A percentile compares a stretch with the other conserved stretches of the same genome.
Conservation (phyloP, 2,888 invertebrate genomes). For the Amiota minor region DNA sequence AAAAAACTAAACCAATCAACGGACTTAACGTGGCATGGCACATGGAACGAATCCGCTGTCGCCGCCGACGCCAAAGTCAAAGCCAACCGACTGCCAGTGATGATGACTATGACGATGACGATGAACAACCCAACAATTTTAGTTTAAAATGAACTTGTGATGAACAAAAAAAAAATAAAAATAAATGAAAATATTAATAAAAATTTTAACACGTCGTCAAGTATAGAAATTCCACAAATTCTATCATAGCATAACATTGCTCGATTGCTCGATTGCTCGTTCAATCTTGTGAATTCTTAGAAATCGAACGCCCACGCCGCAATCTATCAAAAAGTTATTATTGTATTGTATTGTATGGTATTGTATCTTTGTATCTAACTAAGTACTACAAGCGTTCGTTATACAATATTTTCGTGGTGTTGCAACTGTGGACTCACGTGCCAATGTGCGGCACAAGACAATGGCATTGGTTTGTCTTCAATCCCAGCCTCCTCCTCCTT, state of each 20-base stretch:
- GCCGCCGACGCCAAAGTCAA: too few relatives aligned
- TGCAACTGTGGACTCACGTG: constrained; percentile 1
- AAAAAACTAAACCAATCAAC: constrained; percentile 17
- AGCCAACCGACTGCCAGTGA: background rate
- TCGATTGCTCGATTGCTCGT: constrained; percentile 3
- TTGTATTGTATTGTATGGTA: too few relatives aligned
- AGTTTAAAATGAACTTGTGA: background rate
- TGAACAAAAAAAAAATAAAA: constrained; percentile 35
- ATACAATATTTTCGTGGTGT: background rate
- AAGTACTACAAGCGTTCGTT: constrained; percentile 17
- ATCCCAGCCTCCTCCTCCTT: background rate
- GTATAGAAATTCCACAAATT: constrained; percentile 42
- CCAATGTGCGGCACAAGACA: constrained; percentile 7
- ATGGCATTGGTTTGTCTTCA: background rate
- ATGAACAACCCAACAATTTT: too few relatives aligned
- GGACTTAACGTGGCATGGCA: background rate
- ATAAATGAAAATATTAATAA: constrained; percentile 24
- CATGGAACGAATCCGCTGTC: constrained; percentile 2
- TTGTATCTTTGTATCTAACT: too few relatives aligned
- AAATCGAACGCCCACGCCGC: constrained; percentile 41
- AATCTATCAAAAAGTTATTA: constrained; percentile 60
- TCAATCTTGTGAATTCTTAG: constrained; percentile 56
- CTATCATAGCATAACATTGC: background rate
- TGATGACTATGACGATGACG: too few relatives aligned
- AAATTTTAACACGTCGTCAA: constrained; percentile 28